Evolutionary conservation across 1,140 invertebrate genomes (phyloP).

Genomic region (Whitmania pigra): DNA sequence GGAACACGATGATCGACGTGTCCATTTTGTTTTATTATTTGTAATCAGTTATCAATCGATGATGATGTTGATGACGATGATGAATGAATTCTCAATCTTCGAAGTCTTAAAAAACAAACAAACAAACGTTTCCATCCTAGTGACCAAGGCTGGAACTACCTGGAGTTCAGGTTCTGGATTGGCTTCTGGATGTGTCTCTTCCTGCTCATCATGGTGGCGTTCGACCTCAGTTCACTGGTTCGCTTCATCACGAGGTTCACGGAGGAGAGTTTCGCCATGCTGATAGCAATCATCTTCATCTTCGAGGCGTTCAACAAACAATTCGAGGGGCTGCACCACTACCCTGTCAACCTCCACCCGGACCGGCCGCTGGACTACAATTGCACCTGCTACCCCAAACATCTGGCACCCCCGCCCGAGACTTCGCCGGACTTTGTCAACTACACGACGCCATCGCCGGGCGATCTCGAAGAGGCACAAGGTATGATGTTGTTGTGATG

Average conservation of each 20-base stretch:
- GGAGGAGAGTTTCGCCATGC: constrained; percentile 94
- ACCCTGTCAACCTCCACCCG: constrained; percentile 26
- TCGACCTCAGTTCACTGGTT: constrained; percentile 92
- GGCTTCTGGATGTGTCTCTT: constrained; percentile 82
- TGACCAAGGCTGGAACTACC: constrained; percentile 65
- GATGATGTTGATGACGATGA: too few species aligned
- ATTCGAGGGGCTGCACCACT: constrained; percentile 27
- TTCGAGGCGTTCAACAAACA: constrained; percentile 68
- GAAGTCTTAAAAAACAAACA: too few species aligned
- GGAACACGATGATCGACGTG: too few species aligned
- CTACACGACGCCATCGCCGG: background rate
- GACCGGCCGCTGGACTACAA: constrained; percentile 25
- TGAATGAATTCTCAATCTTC: too few species aligned
- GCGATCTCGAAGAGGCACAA: background rate
- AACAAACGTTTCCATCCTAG: constrained; percentile 38
- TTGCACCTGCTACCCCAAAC: constrained; percentile 31
- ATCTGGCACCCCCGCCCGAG: background rate
- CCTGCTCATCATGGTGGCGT: constrained; percentile 73
- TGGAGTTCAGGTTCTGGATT: constrained; percentile 86
- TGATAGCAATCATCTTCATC: constrained; percentile 98
- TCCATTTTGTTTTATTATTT: too few species aligned
- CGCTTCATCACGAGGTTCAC: constrained; percentile 98
- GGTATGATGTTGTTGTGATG: background rate
- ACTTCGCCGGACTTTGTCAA: background rate
- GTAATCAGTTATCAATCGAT: too few species aligned